phyloP scores from a whole-genome alignment of 1,140 invertebrate species.

The Hypothenemus hampei region DNA sequence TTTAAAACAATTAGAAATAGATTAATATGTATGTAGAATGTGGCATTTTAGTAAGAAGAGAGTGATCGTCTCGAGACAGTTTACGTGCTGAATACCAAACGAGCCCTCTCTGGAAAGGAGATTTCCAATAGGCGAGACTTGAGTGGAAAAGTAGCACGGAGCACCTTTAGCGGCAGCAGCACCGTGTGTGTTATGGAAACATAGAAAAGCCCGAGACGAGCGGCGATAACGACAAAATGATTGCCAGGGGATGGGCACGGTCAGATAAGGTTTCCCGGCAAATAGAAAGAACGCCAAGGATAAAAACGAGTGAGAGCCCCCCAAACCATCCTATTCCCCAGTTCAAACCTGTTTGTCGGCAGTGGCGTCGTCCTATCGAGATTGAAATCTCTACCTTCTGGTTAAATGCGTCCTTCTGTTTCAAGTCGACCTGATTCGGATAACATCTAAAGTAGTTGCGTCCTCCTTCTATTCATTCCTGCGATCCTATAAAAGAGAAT shows the following conservation, averaged over 20 bases:
- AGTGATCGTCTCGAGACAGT: too few species aligned
- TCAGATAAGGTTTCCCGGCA: conserved; percentile 26
- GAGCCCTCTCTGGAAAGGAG: too few species aligned
- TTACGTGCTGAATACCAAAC: too few species aligned
- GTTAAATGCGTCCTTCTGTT: conserved; percentile 21
- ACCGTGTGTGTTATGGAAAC: conserved; percentile 13
- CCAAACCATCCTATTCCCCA: conserved; percentile 11
- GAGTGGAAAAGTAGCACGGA: too few species aligned
- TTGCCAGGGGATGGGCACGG: conserved; percentile 24
- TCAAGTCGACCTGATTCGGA: conserved; percentile 3
- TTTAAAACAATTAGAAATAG: too few species aligned
- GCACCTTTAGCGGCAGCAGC: too few species aligned
- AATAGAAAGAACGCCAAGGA: conserved; percentile 26
- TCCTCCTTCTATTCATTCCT: too few species aligned
- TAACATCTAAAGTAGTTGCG: conserved; percentile 6
- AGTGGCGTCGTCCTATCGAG: conserved; percentile 22
- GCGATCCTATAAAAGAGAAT: too few species aligned
- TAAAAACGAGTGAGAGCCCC: too few species aligned
- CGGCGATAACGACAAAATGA: conserved; percentile 27
- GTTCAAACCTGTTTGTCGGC: conserved; percentile 20
- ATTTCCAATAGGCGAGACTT: conserved; percentile 7
- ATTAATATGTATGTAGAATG: too few species aligned
- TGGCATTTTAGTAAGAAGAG: too few species aligned
- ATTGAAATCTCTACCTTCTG: conserved; percentile 18
- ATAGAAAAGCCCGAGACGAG: conserved; percentile 18